These are phyloP conservation scores for Pantelozetes paolii DNA, from an alignment of 2,888 invertebrate species.

Conservation along the genomic window DNA sequence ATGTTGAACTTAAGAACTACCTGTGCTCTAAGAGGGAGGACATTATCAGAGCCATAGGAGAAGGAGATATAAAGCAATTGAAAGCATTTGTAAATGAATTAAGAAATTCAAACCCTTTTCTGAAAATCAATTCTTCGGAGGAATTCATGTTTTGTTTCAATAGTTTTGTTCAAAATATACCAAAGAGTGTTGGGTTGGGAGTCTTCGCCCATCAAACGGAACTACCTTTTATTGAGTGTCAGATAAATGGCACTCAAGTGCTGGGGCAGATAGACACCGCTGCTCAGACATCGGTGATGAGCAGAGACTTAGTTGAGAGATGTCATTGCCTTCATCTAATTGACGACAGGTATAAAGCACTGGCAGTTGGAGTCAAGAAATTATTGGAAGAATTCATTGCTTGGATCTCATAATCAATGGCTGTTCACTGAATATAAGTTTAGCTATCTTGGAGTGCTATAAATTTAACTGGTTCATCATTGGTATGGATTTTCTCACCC, in stretches of 20 bases:
- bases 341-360: neutral
- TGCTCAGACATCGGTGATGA: neutral
- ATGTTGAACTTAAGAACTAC: neutral
- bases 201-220: neutral
- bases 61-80: neutral
- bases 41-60: neutral
- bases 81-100: neutral
- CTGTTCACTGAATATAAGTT: neutral
- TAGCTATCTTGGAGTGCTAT: neutral
- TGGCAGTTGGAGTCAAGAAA: neutral
- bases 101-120: neutral
- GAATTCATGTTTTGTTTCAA: neutral
- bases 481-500: neutral
- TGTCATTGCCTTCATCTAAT: neutral
- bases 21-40: neutral
- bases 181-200: neutral
- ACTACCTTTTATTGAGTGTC: conserved; percentile 7
- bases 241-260: conserved; percentile 1
- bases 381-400: conserved; percentile 7
- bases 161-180: too few species aligned
- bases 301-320: neutral
- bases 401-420: neutral
- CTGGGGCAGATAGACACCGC: neutral
- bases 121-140: neutral
- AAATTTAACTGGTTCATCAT: neutral